Conservation (phyloP, 1,140 invertebrate genomes). For the Drosophila saltans region DNA sequence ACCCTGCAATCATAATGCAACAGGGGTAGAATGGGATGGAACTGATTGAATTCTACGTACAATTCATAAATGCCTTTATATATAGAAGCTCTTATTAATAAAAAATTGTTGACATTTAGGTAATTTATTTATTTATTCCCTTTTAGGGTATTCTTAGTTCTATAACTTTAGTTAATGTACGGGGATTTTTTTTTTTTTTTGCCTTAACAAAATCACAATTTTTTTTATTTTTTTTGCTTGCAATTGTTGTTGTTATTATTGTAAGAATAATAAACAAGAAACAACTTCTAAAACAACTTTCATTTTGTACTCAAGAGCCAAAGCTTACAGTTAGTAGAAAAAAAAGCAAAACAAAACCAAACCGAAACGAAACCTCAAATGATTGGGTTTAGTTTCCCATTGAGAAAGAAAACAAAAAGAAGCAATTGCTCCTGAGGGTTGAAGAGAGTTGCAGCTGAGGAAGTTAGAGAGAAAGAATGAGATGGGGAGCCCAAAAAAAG, state of each 20-base stretch:
- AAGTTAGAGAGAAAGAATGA: neutral
- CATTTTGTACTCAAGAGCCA: conserved; percentile 66
- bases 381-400: conserved; percentile 68
- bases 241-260: conserved; percentile 42
- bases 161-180: too few relatives aligned
- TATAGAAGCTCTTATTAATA: too few relatives aligned
- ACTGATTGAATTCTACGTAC: too few relatives aligned
- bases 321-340: conserved; percentile 30
- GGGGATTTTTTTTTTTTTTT: too few relatives aligned
- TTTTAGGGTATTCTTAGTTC: too few relatives aligned
- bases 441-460: conserved; percentile 10
- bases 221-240: conserved; percentile 7
- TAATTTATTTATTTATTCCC: too few relatives aligned
- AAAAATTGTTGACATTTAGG: too few relatives aligned
- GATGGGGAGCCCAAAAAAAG: too few relatives aligned
- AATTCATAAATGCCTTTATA: too few relatives aligned
- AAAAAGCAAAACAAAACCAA: conserved; percentile 12
- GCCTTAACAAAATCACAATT: conserved; percentile 40
- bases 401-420: conserved; percentile 21
- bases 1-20: neutral
- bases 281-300: conserved; percentile 79
- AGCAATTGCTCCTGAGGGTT: neutral
- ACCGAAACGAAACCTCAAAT: conserved; percentile 37
- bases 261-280: conserved; percentile 76
- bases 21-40: neutral